Conservation (phyloP, 2,888 invertebrate species). For the Desoria tigrina region DNA sequence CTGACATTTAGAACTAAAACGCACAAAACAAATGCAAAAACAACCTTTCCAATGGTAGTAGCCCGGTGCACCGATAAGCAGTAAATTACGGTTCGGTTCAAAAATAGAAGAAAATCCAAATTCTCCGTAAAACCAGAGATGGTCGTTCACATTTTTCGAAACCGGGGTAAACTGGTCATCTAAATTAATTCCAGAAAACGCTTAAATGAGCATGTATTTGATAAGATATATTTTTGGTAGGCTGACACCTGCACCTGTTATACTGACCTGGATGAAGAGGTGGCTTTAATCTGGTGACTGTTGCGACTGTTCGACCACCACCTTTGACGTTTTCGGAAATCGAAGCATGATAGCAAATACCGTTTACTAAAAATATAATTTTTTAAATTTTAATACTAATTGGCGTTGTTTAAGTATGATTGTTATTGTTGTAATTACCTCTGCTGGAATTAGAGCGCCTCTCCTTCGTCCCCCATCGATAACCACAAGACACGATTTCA, state of each 20-base stretch:
- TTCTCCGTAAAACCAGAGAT: conserved; percentile 48
- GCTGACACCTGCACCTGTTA: too few relatives aligned
- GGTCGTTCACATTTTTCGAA: background rate
- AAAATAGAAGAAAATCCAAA: conserved; percentile 55
- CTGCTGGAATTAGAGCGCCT: background rate
- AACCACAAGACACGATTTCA: conserved; percentile 5
- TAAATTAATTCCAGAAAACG: too few relatives aligned
- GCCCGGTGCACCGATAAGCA: conserved; percentile 66
- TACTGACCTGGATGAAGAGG: too few relatives aligned
- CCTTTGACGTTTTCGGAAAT: too few relatives aligned
- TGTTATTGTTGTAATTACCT: background rate
- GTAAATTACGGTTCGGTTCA: conserved; percentile 54
- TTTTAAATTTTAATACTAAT: background rate
- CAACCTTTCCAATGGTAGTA: conserved; percentile 64
- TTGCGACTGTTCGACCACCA: too few relatives aligned
- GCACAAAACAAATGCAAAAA: conserved; percentile 8
- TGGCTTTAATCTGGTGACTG: too few relatives aligned
- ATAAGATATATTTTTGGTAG: too few relatives aligned
- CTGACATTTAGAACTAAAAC: too few relatives aligned
- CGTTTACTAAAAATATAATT: conserved; percentile 6
- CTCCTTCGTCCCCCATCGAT: background rate
- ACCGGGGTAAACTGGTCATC: background rate
- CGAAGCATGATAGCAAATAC: background rate
- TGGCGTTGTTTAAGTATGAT: background rate
- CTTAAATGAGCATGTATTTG: too few relatives aligned